Base-by-base conservation (phyloP, 2,888 invertebrate species). In the Chymomyza procnemis region DNA sequence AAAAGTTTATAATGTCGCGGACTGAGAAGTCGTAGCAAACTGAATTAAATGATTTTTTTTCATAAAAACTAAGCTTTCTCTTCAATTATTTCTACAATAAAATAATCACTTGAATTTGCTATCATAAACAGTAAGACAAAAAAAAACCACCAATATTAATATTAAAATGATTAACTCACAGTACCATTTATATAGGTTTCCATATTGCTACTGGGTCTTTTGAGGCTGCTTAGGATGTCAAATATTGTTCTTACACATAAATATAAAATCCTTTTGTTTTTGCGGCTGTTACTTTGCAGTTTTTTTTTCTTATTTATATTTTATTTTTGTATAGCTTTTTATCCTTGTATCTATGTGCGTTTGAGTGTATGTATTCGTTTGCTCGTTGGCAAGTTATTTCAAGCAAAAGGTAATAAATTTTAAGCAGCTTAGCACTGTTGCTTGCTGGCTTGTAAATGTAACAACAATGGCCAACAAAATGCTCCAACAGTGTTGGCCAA, bases 361-460 rank as follows among this genome's bases (percentile, higher is more conserved):
- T 56, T 66, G 56, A 58, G 50, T 66, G 69, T 64, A 60, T 60
- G 71, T 74, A 14, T 57, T 57, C 19, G 30, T 50, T 55, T 55
- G n/a, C 26, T 26, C 6, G 59, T 75, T 77, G 82, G 80, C 78
- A 82, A 84, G 83, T 87, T 87, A 87, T 85, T 87, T 80, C 81
- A 83, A 76, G 87, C 84, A 83, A 80, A 87, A 83, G 86, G 88
- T 86, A 86, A 86, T 86, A 88, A 87, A 86, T 86, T 86, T 83
- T 88, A 86, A 86, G 86, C 77, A 86, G 86, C 88, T 86, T 86
- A 86, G 79, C 81, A 84, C 79, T 87, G 80, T 83, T 85, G 85
- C 85, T 81, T 79, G 76, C 77, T 83, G 79, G 79, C 79, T 84
- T 82, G 77, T 80, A 76, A 82, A 81, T 79, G 74, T 74, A 26